Evolutionary conservation across 92 coral and sea anemone genomes (phyloP).

Genomic region (Phenganax subtilis): DNA sequence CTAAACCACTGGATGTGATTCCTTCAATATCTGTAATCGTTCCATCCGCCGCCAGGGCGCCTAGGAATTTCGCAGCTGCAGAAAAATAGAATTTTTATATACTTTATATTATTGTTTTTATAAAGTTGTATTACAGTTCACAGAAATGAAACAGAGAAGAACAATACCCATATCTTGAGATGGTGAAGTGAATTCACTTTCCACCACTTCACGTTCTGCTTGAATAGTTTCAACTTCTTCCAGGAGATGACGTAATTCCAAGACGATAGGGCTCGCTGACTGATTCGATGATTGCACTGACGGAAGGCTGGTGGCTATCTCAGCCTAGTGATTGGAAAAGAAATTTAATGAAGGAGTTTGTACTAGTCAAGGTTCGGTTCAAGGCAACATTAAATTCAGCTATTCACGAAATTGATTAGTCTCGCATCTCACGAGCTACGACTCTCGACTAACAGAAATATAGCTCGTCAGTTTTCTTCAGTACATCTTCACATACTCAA

Average conservation of each 20-base stretch:
- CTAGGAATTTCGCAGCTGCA: constrained; percentile 81
- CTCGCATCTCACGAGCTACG: not conserved
- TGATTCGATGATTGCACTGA: constrained; percentile 66
- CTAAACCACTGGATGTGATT: constrained; percentile 68
- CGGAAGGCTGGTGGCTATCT: constrained; percentile 79
- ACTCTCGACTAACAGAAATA: too few relatives aligned
- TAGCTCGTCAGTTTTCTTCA: too few relatives aligned
- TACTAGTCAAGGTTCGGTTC: too few relatives aligned
- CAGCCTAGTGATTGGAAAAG: constrained; percentile 48
- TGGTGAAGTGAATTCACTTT: constrained; percentile 72
- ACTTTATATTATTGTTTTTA: too few relatives aligned
- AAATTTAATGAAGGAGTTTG: too few relatives aligned
- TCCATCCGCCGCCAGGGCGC: constrained; percentile 98
- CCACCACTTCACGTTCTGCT: constrained; percentile 75
- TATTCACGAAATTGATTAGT: not conserved
- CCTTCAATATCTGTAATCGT: constrained; percentile 77
- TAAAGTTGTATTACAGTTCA: not conserved
- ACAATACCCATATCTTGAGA: constrained; percentile 86
- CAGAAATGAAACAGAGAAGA: not conserved
- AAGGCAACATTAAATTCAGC: too few relatives aligned
- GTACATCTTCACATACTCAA: not conserved
- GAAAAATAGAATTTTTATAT: too few relatives aligned
- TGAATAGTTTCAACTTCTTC: constrained; percentile 76
- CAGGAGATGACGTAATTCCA: constrained; percentile 77
- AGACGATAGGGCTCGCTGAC: constrained; percentile 71